These are phyloP conservation scores for Brachionus plicatilis DNA, from an alignment of 1,140 invertebrate genomes.

Conservation along the genomic window DNA sequence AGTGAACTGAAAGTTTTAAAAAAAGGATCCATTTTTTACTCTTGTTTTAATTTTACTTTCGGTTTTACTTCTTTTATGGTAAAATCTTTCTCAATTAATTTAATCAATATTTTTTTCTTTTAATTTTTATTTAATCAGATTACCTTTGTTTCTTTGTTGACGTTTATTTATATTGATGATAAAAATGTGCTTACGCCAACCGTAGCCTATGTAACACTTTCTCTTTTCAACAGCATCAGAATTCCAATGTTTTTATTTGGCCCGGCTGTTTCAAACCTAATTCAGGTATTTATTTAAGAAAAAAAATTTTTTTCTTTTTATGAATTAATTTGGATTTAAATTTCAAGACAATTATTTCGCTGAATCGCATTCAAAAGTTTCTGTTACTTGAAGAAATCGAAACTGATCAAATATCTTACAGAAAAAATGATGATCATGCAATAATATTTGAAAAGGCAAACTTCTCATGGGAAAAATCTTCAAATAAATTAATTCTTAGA, in stretches of 20 bases:
- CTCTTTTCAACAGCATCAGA: constrained; percentile 92
- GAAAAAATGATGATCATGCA: background rate
- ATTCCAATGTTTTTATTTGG: constrained; percentile 69
- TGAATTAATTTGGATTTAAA: background rate
- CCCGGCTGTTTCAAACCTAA: constrained; percentile 54
- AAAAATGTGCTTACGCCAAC: constrained; percentile 51
- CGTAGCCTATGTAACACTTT: constrained; percentile 80
- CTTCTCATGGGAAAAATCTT: background rate
- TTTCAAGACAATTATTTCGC: background rate
- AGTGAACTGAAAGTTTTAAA: constrained; percentile 57
- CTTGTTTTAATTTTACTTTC: background rate
- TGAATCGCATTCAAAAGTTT: constrained; percentile 8
- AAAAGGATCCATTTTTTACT: constrained; percentile 41
- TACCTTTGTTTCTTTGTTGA: constrained; percentile 50
- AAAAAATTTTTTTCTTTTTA: background rate
- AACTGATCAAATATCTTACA: background rate
- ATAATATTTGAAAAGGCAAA: background rate
- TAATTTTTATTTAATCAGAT: background rate
- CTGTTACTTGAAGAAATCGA: constrained; percentile 23
- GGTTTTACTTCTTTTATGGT: background rate
- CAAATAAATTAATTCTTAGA: background rate
- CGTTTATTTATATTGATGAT: constrained; percentile 54
- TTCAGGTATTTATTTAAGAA: background rate
- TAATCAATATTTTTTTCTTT: no score
- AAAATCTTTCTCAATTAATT: background rate